Base-by-base conservation (phyloP, 2,888 invertebrate genomes). In the Chalcosyrphus nemorum region DNA sequence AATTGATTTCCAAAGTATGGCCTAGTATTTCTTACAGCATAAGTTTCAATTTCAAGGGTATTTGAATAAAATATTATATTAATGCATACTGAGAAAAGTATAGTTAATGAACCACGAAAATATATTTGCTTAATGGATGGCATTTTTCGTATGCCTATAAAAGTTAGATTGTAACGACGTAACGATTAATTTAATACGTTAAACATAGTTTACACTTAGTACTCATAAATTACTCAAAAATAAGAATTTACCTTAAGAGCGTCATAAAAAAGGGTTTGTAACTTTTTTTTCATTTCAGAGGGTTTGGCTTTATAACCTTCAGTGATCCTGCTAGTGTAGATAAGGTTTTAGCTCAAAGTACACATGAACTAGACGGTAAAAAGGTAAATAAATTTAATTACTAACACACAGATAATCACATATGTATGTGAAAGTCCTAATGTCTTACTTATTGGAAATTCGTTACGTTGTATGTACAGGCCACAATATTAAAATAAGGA, bases 231-330 rank as follows among this genome's bases (percentile, higher is more conserved):
- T 19, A 45, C 45, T 45, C n/a, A 45, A 19, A 45, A 9, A 19
- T 45, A 19, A 50, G 11, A 50, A 50, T 3, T 50, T 50, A 24
- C n/a, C 13, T n/a, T 21, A 24, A 50, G 50, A 24, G 9, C 15
- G 27, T 59, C 38, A 21, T 17, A 45, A 57, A 21, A 38, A 32
- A 15, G 13, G 54, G 7, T 47, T 19, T n/a, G 4, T 52, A 15
- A 38, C 17, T 66, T 65, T 78, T 63, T n/a, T 87, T 54, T 87
- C 78, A 32, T 94, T 94, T 87, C 95, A 98, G 98, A 94, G 99
- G 99, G 92, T 99, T 99, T 93, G 99, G 99, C 91, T 99, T 99
- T 94, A 98, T 99, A 94, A 99, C 99, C 93, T 99, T 99, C 94
- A 96, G 97, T 93, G 99, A 99, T 93, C 96, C 99, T 91, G 94